Evolutionary conservation across 1,140 invertebrate species (phyloP), one percentile per base, ranked within the genome.

Genomic region (Bombyx mandarina): DNA sequence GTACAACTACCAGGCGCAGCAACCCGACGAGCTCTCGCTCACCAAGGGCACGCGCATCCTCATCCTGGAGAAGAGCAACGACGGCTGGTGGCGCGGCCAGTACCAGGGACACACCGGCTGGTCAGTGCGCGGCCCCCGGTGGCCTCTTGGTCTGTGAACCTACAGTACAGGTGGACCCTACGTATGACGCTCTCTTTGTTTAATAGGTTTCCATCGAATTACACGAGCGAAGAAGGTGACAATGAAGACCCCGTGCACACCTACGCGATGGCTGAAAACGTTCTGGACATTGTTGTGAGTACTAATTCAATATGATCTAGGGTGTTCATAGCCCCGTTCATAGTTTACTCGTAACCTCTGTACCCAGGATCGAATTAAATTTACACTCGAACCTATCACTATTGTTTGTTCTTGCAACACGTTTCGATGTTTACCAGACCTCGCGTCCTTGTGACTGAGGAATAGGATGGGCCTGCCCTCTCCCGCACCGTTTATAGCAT

Each of bases 41-140:
- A 93, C 94, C 46, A 96, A 96, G 89, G 97, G 97, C 59, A 95
- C 94, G 43, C 89, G 95, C 69, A 97, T 99, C 58, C 90, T 97
- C 58, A 99, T 99, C 63, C 88, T 99, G 59, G 98, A 99, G 88
- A 99, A 99, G 88, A 98, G 97, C 67, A 98, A 97, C 65, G 99
- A 99, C 90, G 99, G 98, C 43, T 99, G 98, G 98, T 99, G 98
- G 98, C 92, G 97, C 75, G 98, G 98, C 43, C 95, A 97, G 89
- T 89, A 84, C 52, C 84, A 96, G 92, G 85, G 93, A 90, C 77
- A 93, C 89, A 72, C 91, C 89, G 69, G 93, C 92, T 66, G 98
- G 98, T 60, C 90, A 68, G 74, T 63, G 26, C 26, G n/a, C 43
- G 10, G 7, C n/a, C 4, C 9, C 8, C 3, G 7, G 7, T 7